Evolutionary conservation across 2,113 vertebrate species (phyloP).

Genomic region (Labrus mixtus): DNA sequence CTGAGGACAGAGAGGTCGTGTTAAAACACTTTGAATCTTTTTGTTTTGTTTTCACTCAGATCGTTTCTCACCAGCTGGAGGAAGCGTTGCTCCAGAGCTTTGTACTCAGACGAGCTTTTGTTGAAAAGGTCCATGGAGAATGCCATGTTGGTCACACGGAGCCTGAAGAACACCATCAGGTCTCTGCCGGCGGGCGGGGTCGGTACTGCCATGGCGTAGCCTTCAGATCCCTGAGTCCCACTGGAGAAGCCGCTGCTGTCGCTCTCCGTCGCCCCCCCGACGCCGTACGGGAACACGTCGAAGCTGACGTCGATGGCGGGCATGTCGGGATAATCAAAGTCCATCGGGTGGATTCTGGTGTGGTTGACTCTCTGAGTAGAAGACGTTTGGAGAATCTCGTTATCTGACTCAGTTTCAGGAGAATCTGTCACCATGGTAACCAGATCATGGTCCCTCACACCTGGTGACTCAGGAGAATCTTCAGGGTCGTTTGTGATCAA

Average conservation of each 20-base stretch:
- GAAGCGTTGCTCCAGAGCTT: constrained; percentile 92
- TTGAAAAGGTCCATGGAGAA: constrained; percentile 96
- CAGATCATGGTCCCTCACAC: not conserved
- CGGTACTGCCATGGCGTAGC: constrained; percentile 67
- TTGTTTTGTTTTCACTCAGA: too few relatives aligned
- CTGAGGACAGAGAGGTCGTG: constrained; percentile 66
- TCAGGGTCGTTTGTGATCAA: not conserved
- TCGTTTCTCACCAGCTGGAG: constrained; percentile 89
- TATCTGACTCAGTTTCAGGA: not conserved
- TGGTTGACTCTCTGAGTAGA: not conserved
- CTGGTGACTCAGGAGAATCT: too few relatives aligned
- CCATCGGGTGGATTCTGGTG: constrained; percentile 4
- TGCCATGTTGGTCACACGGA: constrained; percentile 96
- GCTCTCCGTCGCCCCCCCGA: constrained; percentile 28
- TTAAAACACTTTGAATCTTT: too few relatives aligned
- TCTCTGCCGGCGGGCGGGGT: constrained; percentile 75
- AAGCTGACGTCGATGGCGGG: constrained; percentile 70
- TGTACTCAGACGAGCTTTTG: constrained; percentile 95
- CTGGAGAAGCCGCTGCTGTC: constrained; percentile 73
- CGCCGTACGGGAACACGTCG: constrained; percentile 65
- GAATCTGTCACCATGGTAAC: not conserved
- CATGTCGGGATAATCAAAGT: constrained; percentile 9
- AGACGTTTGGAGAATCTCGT: not conserved
- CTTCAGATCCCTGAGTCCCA: constrained; percentile 57
- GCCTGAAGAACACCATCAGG: constrained; percentile 95